Evolutionary conservation across 2,113 vertebrate species (phyloP).

Genomic region (Sorex fumeus): DNA sequence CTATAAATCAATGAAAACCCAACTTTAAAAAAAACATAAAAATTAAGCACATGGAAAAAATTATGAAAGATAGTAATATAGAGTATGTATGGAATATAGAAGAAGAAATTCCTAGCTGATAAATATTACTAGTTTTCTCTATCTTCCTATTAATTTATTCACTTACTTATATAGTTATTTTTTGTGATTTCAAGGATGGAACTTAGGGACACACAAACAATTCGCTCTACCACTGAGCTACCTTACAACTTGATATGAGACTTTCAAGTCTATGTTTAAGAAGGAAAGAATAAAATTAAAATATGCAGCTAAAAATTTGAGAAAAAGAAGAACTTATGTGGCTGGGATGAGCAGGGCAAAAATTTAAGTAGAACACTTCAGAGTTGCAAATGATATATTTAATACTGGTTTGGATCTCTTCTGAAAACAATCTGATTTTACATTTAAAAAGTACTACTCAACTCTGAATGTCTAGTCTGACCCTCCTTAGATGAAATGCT

Average conservation of each 20-base stretch:
- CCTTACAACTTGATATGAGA: neutral
- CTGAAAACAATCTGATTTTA: neutral
- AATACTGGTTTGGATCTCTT: neutral
- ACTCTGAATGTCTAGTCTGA: neutral
- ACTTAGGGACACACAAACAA: neutral
- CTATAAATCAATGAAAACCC: too few species aligned
- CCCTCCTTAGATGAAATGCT: neutral
- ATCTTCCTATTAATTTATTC: too few species aligned
- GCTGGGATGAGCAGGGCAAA: neutral
- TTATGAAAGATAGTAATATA: neutral
- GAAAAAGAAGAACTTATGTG: neutral
- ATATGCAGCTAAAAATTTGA: neutral
- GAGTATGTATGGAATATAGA: neutral
- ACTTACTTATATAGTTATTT: too few species aligned
- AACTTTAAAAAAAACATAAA: neutral
- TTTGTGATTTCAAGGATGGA: too few species aligned
- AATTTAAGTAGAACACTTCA: neutral
- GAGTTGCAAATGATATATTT: neutral
- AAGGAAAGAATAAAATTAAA: neutral
- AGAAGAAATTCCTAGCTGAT: neutral
- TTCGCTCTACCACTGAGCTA: neutral
- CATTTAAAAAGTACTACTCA: constrained; percentile 19
- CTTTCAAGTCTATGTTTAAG: neutral
- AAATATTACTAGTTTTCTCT: neutral
- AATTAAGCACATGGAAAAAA: neutral